Base-by-base conservation (phyloP, 1,140 invertebrate species). In the Diabrotica undecimpunctata region DNA sequence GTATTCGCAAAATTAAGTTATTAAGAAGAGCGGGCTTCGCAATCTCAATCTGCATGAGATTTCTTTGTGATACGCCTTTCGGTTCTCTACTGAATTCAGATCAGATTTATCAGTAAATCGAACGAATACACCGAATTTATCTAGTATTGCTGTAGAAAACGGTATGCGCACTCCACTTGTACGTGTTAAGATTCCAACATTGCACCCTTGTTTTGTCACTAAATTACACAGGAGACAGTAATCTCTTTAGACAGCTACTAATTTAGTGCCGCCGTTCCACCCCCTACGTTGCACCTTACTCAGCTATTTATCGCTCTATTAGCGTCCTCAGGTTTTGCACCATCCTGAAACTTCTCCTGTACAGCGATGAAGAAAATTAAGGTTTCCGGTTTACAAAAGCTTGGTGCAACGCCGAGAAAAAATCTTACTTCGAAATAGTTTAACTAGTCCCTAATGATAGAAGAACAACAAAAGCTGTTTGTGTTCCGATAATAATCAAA, bases 161-260 rank as follows among this genome's bases (percentile, higher is more conserved):
- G 41, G 41, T 46, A n/a, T n/a, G 41, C 41, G 61, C 54, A 46
- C 25, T 13, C 37, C 37, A 56, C 46, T 37, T 61, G 60, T 65
- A 70, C 69, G 66, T 68, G 69, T 64, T 64, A 70, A 68, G 69
- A 70, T 70, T 65, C 66, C 46, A 53, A 57, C 66, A 66, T 64
- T 70, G 62, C 67, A 62, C 60, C 69, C 66, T 66, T 70, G 66
- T 68, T 70, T 70, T 70, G 66, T 70, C 69, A 66, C 69, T 70
- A 70, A 70, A 70, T 70, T 70, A 70, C 69, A 68, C 41, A 60
- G 57, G 50, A 62, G 64, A 54, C 54, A 64, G 69, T 70, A 70
- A 70, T 70, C 69, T 63, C 60, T 63, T 63, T 38, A 63, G 69
- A 70, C 69, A 62, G 66, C 66, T 65, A 63, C 66, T 68, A 70